A percentile compares a stretch with the other conserved stretches of the same genome.
phyloP scores from a whole-genome alignment of 2,113 vertebrate genomes.

The Enhydra lutris region DNA sequence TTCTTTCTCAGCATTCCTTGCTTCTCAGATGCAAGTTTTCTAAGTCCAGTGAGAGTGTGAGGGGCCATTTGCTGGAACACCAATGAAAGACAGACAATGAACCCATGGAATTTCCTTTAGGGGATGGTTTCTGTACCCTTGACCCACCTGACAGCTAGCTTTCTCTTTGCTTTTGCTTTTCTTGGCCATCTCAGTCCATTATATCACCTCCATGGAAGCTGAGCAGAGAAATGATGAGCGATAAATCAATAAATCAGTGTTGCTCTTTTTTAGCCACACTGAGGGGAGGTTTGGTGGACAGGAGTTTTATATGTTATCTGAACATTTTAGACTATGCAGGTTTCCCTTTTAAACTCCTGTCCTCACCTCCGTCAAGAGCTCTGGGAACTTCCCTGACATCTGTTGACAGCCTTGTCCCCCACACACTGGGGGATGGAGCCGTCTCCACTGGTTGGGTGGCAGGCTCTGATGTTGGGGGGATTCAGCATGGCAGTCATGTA shows the following conservation, averaged over 20 bases:
- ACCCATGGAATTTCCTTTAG: background rate
- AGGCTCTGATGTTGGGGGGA: background rate
- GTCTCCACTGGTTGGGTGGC: accelerated
- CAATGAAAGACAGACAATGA: background rate
- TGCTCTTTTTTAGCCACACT: background rate
- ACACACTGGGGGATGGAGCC: background rate
- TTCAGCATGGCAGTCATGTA: no score
- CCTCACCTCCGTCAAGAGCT: background rate
- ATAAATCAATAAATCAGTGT: background rate
- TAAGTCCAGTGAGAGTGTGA: background rate
- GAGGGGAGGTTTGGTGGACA: background rate
- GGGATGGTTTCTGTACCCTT: background rate
- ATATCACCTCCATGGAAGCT: background rate
- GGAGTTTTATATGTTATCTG: background rate
- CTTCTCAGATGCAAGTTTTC: background rate
- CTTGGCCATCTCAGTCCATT: background rate
- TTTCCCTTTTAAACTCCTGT: background rate
- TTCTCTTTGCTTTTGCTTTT: background rate
- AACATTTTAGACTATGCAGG: background rate
- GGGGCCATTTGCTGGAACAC: background rate
- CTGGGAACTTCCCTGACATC: background rate
- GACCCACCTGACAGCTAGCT: background rate
- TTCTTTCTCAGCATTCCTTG: background rate
- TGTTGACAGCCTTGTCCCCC: no score
- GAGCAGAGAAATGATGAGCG: background rate